Evolutionary conservation across 2,797 vertebrate species (phyloP).

Genomic region (Sylvilagus floridanus): DNA sequence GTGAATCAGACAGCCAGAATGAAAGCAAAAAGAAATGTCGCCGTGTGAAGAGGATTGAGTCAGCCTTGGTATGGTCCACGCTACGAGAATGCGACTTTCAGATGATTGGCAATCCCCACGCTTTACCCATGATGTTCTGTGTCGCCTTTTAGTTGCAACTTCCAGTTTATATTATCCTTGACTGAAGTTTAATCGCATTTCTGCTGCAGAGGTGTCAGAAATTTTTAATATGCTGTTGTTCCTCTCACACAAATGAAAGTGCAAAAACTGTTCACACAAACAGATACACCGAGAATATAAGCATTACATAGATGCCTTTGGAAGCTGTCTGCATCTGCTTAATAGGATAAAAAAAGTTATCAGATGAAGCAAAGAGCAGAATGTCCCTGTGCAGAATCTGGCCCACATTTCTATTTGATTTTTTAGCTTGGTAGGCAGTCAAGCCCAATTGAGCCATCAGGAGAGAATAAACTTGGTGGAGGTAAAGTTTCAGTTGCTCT

Average conservation of each 20-base stretch:
- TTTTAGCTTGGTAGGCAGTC: background rate
- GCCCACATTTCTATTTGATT: background rate
- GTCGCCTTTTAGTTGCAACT: background rate
- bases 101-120: background rate
- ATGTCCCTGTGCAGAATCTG: background rate
- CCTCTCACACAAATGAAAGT: background rate
- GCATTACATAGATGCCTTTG: background rate
- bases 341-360: constrained; percentile 56
- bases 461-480: background rate
- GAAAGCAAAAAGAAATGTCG: constrained; percentile 43
- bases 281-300: background rate
- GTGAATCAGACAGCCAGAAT: constrained; percentile 34
- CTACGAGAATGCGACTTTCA: background rate
- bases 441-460: background rate
- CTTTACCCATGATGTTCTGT: background rate
- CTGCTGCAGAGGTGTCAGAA: background rate
- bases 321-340: constrained; percentile 65
- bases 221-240: background rate
- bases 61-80: background rate
- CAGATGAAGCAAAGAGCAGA: constrained; percentile 17
- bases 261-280: constrained; percentile 13
- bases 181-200: background rate
- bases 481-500: background rate
- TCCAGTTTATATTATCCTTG: background rate
- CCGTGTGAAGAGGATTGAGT: background rate